phyloP scores from a whole-genome alignment of 2,888 invertebrate species.

The Drosophila diplacantha region DNA sequence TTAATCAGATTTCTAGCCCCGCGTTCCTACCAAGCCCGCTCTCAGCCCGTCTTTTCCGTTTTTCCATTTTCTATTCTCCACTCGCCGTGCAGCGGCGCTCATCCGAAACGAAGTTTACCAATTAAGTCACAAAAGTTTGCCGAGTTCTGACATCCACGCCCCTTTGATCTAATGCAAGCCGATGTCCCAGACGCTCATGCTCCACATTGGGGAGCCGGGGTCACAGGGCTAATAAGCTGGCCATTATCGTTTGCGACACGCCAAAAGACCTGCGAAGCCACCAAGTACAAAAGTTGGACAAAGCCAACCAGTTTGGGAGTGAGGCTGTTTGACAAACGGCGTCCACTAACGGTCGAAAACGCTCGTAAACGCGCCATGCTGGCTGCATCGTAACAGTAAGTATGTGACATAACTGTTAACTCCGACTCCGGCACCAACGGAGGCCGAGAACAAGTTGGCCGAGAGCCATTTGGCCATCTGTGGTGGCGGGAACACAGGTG shows the following conservation, averaged over 20 bases:
- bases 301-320: constrained; percentile 46
- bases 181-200: constrained; percentile 52
- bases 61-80: constrained; percentile 14
- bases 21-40: constrained; percentile 12
- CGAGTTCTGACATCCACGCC: constrained; percentile 47
- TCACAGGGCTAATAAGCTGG: constrained; percentile 37
- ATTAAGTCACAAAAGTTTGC: constrained; percentile 58
- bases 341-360: constrained; percentile 58
- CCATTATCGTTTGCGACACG: constrained; percentile 62
- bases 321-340: constrained; percentile 50
- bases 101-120: constrained; percentile 55
- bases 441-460: constrained; percentile 47
- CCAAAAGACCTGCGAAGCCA: constrained; percentile 35
- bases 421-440: neutral
- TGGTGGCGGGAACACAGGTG: constrained; percentile 17
- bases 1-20: constrained; percentile 54
- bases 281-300: constrained; percentile 53
- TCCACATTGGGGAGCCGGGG: constrained; percentile 3
- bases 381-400: constrained; percentile 29
- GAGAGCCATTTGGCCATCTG: constrained; percentile 17
- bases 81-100: constrained; percentile 19
- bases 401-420: constrained; percentile 62
- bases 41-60: constrained; percentile 5
- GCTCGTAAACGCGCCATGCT: constrained; percentile 48
- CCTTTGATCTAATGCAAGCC: constrained; percentile 52